Evolutionary conservation across 2,797 vertebrate genomes (phyloP).

Genomic region (Spondyliosoma cantharus): DNA sequence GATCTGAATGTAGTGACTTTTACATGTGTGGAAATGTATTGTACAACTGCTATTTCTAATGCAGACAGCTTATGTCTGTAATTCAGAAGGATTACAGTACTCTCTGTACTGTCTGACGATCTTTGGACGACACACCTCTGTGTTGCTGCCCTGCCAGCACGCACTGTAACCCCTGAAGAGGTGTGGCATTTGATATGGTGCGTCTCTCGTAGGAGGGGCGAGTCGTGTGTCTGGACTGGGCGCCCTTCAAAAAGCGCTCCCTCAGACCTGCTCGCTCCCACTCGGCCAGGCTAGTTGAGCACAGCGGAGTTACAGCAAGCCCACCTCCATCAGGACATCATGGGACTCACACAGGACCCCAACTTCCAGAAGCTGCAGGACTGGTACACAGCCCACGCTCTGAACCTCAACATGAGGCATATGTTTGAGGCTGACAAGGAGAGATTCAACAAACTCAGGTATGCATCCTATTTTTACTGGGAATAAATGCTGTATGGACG

Average conservation of each 20-base stretch:
- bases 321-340: conserved; percentile 64
- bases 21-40: neutral
- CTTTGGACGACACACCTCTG: neutral
- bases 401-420: conserved; percentile 88
- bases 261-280: conserved; percentile 53
- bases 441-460: conserved; percentile 93
- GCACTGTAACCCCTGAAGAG: conserved; percentile 29
- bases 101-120: neutral
- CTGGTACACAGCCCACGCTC: conserved; percentile 87
- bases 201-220: conserved; percentile 76
- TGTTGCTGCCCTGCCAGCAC: conserved; percentile 21
- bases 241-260: conserved; percentile 73
- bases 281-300: conserved; percentile 69
- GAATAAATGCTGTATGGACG: neutral
- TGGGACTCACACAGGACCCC: conserved; percentile 88
- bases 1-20: neutral
- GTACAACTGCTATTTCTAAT: neutral
- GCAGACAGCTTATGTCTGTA: neutral
- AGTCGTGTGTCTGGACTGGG: conserved; percentile 23
- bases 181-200: conserved; percentile 53
- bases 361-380: conserved; percentile 89
- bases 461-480: conserved; percentile 22
- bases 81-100: neutral
- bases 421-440: conserved; percentile 91
- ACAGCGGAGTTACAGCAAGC: conserved; percentile 67